A percentile compares a stretch with the other conserved stretches of the same genome.
phyloP scores from a whole-genome alignment of 2,797 vertebrate genomes.

The Merluccius polli region DNA sequence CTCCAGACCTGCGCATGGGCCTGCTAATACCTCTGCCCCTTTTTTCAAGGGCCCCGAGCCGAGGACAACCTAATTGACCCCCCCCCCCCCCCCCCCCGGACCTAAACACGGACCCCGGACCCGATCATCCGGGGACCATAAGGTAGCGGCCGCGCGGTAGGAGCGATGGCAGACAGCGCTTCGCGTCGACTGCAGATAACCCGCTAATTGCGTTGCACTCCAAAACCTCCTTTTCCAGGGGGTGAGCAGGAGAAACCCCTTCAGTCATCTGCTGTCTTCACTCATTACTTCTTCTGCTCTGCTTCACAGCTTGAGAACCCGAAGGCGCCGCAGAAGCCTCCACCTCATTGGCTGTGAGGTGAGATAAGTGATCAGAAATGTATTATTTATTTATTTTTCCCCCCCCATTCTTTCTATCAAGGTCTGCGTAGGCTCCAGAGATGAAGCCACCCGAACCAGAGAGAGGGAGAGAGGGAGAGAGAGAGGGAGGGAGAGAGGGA shows the following conservation, averaged over 20 bases:
- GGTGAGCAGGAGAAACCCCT: background rate
- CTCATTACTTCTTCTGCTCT: slow-evolving; percentile 18
- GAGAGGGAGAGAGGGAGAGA: background rate
- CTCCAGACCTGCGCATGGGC: slow-evolving; percentile 17
- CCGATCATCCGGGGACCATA: background rate
- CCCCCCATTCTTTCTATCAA: no score
- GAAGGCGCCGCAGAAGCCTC: background rate
- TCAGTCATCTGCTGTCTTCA: background rate
- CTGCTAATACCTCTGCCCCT: slow-evolving; percentile 34
- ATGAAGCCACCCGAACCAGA: background rate
- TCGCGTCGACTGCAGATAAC: slow-evolving; percentile 60
- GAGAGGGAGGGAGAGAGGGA: no score
- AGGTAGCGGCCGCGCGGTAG: slow-evolving; percentile 34
- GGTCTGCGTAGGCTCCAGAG: background rate
- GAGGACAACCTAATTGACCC: background rate
- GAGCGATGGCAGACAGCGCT: slow-evolving; percentile 54
- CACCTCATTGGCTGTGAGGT: background rate
- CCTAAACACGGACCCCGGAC: background rate
- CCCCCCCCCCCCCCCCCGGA: no score
- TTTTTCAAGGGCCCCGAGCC: slow-evolving; percentile 18
- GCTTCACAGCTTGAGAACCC: slow-evolving; percentile 1
- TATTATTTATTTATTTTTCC: background rate
- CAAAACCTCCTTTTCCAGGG: slow-evolving; percentile 38
- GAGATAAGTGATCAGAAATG: background rate
- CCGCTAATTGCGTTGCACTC: slow-evolving; percentile 69